These are phyloP conservation scores for Anniella stebbinsi DNA, from an alignment of 2,797 vertebrate species.

Conservation along the genomic window DNA sequence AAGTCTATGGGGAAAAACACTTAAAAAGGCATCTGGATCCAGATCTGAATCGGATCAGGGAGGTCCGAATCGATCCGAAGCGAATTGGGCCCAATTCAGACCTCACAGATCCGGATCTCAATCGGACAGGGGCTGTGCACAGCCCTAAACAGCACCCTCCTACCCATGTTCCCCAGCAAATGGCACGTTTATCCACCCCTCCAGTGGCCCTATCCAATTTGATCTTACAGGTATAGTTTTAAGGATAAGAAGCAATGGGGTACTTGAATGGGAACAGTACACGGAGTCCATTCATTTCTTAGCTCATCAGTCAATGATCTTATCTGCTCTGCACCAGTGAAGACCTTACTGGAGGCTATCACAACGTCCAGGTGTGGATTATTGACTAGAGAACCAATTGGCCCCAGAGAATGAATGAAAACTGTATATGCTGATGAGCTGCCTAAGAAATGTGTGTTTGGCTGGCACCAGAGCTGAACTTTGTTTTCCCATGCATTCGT, in stretches of 20 bases:
- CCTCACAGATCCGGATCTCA: too few relatives aligned
- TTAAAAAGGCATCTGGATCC: too few relatives aligned
- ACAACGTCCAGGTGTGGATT: neutral
- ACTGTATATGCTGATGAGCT: neutral
- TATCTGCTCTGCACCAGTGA: neutral
- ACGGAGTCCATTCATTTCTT: neutral
- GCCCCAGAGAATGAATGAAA: neutral
- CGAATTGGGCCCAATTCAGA: too few relatives aligned
- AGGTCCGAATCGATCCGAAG: too few relatives aligned
- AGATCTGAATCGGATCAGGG: too few relatives aligned
- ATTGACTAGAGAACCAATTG: neutral
- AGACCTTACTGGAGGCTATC: neutral
- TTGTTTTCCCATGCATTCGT: constrained; percentile 13
- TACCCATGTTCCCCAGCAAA: too few relatives aligned
- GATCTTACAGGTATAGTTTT: neutral
- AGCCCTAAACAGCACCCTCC: too few relatives aligned
- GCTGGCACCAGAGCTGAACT: neutral
- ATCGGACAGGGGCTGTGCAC: too few relatives aligned
- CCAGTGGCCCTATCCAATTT: neutral
- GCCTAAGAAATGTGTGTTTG: neutral
- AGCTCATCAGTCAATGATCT: neutral
- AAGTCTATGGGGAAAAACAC: too few relatives aligned
- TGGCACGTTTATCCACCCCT: neutral
- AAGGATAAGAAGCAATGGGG: neutral
- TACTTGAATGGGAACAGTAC: neutral